Base-by-base conservation (phyloP, 2,888 invertebrate species). In the Drosophila atroscutellata region DNA sequence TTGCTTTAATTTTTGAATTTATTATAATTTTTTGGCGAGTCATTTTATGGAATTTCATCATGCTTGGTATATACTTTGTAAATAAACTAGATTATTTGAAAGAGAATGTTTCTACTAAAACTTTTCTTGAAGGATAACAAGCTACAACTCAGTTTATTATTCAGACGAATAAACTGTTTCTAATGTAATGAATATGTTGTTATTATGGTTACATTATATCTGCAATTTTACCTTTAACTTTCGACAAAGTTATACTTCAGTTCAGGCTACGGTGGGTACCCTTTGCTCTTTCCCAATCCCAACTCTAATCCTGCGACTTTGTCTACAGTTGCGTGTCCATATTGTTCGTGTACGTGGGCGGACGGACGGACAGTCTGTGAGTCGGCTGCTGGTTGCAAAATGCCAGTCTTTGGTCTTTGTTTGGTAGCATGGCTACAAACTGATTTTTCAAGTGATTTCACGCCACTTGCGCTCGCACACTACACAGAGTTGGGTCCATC, bases 401-500 rank as follows among this genome's bases (percentile, higher is more conserved):
- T 68, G 64, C 56, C 73, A 57, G 63, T 61, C 74, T 67, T 81
- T 78, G 81, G 63, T 61, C 74, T 67, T 81, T 81, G 81, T 81
- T 78, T 73, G 77, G 24, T 64, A 62, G 57, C 64, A 45, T 49
- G 61, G 51, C 63, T 58, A 66, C 81, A 77, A 81, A 67, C 66
- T 63, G 82, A 79, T 78, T 81, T 78, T 78, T 77, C 63, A 78
- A 81, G 66, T 78, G 78, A 78, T 78, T 79, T 81, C 79, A 81
- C 79, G 78, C 78, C 74, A 79, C 66, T 79, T 77, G 77, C 58
- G 49, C 60, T 49, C 30, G 52, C 59, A 76, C 77, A 51, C 63
- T 66, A 56, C 68, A 37, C 67, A 26, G 32, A 24, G 47, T 2
- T 11, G 24, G 18, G 50, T 42, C 60, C 68, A 64, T 66, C 37